These are phyloP conservation scores for Stegastes partitus DNA, from an alignment of 2,113 vertebrate genomes.

Conservation along the genomic window DNA sequence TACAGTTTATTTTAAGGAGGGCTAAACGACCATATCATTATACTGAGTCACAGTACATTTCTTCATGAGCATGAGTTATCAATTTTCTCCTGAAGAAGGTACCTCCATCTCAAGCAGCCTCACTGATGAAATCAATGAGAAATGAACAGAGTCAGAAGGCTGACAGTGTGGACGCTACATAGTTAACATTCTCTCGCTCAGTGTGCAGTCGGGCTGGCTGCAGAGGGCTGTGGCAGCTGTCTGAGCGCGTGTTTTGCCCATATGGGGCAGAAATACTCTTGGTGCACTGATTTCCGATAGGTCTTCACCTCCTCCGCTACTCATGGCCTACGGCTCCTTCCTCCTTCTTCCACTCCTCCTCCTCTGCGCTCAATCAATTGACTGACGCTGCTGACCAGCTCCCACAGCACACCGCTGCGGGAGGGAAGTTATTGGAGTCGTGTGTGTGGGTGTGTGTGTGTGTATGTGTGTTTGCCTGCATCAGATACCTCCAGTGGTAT, in stretches of 20 bases:
- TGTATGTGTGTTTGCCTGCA: conserved; percentile 11
- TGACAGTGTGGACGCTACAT: conserved; percentile 26
- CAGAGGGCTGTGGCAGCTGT: conserved; percentile 66
- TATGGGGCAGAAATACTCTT: conserved; percentile 67
- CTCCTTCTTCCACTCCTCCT: conserved; percentile 70
- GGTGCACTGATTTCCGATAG: conserved; percentile 85
- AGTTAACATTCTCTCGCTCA: conserved; percentile 26
- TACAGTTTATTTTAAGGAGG: too few species aligned
- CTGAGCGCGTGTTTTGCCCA: conserved; percentile 62
- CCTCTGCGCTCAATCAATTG: conserved; percentile 78
- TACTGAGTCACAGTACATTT: background rate
- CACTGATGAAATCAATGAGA: conserved; percentile 24
- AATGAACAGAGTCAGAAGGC: conserved; percentile 14
- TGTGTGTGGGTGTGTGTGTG: conserved; percentile 58
- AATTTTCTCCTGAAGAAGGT: background rate
- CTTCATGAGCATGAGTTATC: background rate
- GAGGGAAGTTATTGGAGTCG: conserved; percentile 71
- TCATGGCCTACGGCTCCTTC: conserved; percentile 82
- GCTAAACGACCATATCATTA: too few species aligned
- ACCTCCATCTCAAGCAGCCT: background rate
- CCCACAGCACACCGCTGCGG: conserved; percentile 73
- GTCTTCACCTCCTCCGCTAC: conserved; percentile 78
- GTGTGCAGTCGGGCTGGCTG: conserved; percentile 29
- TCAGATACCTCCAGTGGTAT: conserved; percentile 44
- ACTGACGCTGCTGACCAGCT: conserved; percentile 75